Evolutionary conservation across 1,140 invertebrate genomes (phyloP).

Genomic region (Trypoxylus dichotomus): DNA sequence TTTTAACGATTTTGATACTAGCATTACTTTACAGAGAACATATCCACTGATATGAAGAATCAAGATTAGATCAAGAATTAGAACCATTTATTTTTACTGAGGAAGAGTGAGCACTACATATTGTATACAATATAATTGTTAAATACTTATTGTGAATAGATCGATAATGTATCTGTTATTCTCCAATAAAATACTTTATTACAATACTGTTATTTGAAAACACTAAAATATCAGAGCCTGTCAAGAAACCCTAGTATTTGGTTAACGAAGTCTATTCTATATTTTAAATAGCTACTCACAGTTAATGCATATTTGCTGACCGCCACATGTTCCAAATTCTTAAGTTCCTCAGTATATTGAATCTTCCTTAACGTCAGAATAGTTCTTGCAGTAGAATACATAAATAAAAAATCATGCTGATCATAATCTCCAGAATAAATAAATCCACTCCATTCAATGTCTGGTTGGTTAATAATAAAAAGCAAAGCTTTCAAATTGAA

Average conservation of each 20-base stretch:
- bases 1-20: too few species aligned
- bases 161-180: conserved; percentile 18
- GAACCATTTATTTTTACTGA: conserved; percentile 1
- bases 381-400: conserved; percentile 36
- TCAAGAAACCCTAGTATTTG: conserved; percentile 22
- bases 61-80: not conserved
- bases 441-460: conserved; percentile 36
- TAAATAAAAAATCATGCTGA: conserved; percentile 8
- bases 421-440: conserved; percentile 45
- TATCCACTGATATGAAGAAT: not conserved
- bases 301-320: not conserved
- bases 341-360: conserved; percentile 7
- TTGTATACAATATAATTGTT: conserved; percentile 24
- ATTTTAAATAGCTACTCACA: conserved; percentile 37
- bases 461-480: conserved; percentile 46
- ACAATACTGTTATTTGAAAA: not conserved
- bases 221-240: not conserved
- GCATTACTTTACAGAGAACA: not conserved
- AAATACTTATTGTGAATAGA: conserved; percentile 22
- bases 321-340: conserved; percentile 15
- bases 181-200: conserved; percentile 23
- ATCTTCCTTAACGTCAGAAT: conserved; percentile 33
- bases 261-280: conserved; percentile 35
- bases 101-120: not conserved
- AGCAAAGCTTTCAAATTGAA: conserved; percentile 55